These are phyloP conservation scores for Leucania comma DNA, from an alignment of 2,888 invertebrate genomes.

Conservation along the genomic window DNA sequence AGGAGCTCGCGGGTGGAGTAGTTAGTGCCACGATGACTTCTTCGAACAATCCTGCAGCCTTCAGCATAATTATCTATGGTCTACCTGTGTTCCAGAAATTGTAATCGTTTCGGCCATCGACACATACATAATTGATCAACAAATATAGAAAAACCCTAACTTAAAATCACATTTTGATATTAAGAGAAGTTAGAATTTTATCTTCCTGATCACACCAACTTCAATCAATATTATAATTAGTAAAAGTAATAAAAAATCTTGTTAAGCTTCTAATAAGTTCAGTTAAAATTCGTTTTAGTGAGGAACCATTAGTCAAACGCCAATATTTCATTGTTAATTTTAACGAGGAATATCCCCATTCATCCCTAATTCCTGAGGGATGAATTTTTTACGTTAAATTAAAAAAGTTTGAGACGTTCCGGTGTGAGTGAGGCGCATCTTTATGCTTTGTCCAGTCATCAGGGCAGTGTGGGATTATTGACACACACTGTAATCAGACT, in stretches of 20 bases:
- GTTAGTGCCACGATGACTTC: too few species aligned
- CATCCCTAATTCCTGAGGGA: conserved; percentile 67
- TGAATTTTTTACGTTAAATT: conserved; percentile 82
- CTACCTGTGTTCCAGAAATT: too few species aligned
- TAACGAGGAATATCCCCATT: conserved; percentile 72
- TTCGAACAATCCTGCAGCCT: too few species aligned
- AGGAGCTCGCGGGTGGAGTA: too few species aligned
- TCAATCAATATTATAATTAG: conserved; percentile 46
- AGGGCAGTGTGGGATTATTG: conserved; percentile 23
- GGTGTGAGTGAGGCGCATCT: conserved; percentile 63
- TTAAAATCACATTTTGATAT: neutral
- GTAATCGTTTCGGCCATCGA: neutral
- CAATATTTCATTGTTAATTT: conserved; percentile 84
- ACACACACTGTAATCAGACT: neutral
- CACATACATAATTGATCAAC: neutral
- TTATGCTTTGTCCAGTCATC: conserved; percentile 66
- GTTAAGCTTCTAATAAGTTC: conserved; percentile 50
- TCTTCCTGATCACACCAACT: conserved; percentile 7
- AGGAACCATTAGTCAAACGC: conserved; percentile 77
- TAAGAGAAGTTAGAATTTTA: neutral
- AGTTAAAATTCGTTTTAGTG: conserved; percentile 62
- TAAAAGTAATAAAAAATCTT: conserved; percentile 47
- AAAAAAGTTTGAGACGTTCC: conserved; percentile 81
- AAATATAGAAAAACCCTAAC: neutral
- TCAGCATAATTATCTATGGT: neutral